Evolutionary conservation across 2,113 vertebrate species (phyloP).

Genomic region (Turnix velox): DNA sequence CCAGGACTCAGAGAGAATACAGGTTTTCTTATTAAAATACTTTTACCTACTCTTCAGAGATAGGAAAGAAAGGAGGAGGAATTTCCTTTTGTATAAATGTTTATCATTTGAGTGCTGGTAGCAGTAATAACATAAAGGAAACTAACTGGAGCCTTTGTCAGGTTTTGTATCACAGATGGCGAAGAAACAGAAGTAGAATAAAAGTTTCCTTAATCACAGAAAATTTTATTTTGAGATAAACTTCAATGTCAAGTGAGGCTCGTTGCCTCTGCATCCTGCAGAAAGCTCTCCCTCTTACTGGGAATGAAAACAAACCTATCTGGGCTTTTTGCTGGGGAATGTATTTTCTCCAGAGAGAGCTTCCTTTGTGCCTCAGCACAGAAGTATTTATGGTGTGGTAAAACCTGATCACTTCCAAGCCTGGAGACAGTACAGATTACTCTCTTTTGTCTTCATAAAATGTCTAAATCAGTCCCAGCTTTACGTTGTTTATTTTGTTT

Average conservation of each 20-base stretch:
- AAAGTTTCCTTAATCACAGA: constrained; percentile 54
- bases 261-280: not conserved
- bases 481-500: not conserved
- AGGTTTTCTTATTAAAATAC: not conserved
- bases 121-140: constrained; percentile 52
- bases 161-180: constrained; percentile 48
- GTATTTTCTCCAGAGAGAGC: not conserved
- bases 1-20: not conserved
- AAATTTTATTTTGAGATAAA: constrained; percentile 28
- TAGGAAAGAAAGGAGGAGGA: not conserved
- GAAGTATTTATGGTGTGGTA: not conserved
- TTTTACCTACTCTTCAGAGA: not conserved
- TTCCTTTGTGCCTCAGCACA: not conserved
- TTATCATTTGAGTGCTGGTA: constrained; percentile 16
- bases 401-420: not conserved
- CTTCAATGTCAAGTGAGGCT: constrained; percentile 2
- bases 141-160: constrained; percentile 40
- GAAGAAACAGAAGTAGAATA: constrained; percentile 50
- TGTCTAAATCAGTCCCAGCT: not conserved
- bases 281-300: not conserved
- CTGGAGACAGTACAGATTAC: not conserved
- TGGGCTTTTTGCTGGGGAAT: not conserved
- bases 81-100: constrained; percentile 34
- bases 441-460: not conserved
- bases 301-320: not conserved